Conservation (phyloP, 92 coral and sea anemone genomes). For the Palythoa heliodiscus region DNA sequence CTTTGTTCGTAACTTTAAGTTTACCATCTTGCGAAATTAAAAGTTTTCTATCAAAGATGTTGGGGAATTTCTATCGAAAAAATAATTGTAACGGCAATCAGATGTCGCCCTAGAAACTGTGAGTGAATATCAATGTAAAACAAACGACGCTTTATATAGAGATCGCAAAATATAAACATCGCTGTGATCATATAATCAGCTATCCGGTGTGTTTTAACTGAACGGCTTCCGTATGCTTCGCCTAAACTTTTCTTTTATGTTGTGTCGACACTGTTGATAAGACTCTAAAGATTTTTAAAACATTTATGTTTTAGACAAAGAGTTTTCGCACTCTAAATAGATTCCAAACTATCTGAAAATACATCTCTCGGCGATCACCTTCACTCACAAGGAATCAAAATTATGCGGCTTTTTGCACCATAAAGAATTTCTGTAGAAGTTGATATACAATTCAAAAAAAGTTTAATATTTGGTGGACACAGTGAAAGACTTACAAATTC, state of each 20-base stretch:
- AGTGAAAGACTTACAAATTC: slow-evolving; percentile 80
- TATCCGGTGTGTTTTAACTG: slow-evolving; percentile 26
- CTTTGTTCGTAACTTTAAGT: slow-evolving; percentile 12
- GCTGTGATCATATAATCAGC: slow-evolving; percentile 19
- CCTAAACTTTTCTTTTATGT: not conserved
- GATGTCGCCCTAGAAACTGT: not conserved
- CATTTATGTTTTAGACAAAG: not conserved
- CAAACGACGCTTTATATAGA: not conserved
- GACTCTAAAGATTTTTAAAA: not conserved
- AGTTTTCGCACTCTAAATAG: not conserved
- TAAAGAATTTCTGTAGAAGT: not conserved
- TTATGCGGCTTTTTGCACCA: slow-evolving; percentile 18
- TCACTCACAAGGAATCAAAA: not conserved
- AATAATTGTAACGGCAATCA: not conserved
- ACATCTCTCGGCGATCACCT: not conserved
- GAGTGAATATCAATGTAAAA: not conserved
- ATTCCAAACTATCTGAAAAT: not conserved
- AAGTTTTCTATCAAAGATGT: not conserved
- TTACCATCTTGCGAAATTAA: slow-evolving; percentile 3
- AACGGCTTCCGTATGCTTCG: not conserved
- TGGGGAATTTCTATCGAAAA: not conserved
- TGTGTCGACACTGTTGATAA: not conserved
- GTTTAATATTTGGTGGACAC: not conserved
- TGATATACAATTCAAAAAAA: not conserved
- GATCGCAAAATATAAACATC: slow-evolving; percentile 6